Base-by-base conservation (phyloP, 2,888 invertebrate genomes). In the Habroteleia sp. region DNA sequence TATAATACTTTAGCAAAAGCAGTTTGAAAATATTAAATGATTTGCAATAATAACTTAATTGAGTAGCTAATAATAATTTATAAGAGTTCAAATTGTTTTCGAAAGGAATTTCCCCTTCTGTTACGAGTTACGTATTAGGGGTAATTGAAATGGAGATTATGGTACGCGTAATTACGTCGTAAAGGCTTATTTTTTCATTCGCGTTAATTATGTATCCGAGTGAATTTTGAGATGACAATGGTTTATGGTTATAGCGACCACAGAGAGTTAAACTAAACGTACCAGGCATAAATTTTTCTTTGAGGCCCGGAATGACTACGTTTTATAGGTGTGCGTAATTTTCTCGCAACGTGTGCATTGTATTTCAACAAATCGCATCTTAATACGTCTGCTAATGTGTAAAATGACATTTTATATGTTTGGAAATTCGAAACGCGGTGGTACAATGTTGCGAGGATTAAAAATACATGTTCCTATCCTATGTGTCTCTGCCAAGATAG, bases 181-280 rank as follows among this genome's bases (percentile, higher is more conserved):
- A 65, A 72, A 69, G 52, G 11, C 8, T 16, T 10, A 23, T 56
- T 72, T 58, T 65, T 62, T 7, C 17, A 6, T 25, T 13, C 29
- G 41, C 20, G 31, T 65, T 72, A 65, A 72, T 72, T 65, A 65
- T 50, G 65, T 54, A 50, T 52, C 41, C 46, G 25, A 63, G 72
- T 63, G 50, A 72, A 72, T 63, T 72, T 72, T 48, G 41, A 63
- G 60, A 72, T 46, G 63, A 56, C 72, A 63, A 63, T 72, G 63
- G 63, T 72, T 72, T 72, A 72, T 74, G 62, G 54, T 62, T 60
- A 66, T 56, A 52, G 54, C 54, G 27, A 66, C 66, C 66, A 39
- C 73, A 60, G 31, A 17, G 33, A 60, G 33, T 62, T 72, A 41
- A 42, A 65, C 17, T 72, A 41, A 42, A 65, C 17, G 31, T 11